Evolutionary conservation across 2,888 invertebrate genomes (phyloP).

Genomic region (Trilocha varians): DNA sequence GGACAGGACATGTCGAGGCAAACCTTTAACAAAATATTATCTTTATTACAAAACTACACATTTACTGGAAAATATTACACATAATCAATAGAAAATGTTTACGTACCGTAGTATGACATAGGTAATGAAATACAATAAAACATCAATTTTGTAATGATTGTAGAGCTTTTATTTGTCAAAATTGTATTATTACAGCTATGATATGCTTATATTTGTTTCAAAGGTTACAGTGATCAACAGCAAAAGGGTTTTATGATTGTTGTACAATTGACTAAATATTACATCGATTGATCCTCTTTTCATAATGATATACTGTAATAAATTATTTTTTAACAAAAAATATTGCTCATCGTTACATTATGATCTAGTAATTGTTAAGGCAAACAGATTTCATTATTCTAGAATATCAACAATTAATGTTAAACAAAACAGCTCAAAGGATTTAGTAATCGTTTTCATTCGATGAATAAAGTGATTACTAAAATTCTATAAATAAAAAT

Average conservation of each 20-base stretch:
- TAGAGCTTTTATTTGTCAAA: slow-evolving; percentile 86
- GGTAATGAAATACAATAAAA: slow-evolving; percentile 30
- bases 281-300: slow-evolving; percentile 52
- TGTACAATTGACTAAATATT: slow-evolving; percentile 66
- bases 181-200: slow-evolving; percentile 92
- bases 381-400: slow-evolving; percentile 70
- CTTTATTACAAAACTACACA: neutral
- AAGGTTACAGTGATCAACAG: slow-evolving; percentile 76
- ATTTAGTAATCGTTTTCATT: slow-evolving; percentile 40
- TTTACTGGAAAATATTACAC: neutral
- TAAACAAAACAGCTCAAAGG: slow-evolving; percentile 68
- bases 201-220: slow-evolving; percentile 90
- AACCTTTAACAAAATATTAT: slow-evolving; percentile 51
- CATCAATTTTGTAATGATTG: slow-evolving; percentile 63
- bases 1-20: slow-evolving; percentile 60
- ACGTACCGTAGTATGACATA: neutral
- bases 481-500: slow-evolving; percentile 65
- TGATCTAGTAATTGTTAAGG: slow-evolving; percentile 68
- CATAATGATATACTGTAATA: slow-evolving; percentile 53
- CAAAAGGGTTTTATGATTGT: slow-evolving; percentile 58
- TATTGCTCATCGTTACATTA: slow-evolving; percentile 64
- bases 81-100: slow-evolving; percentile 1
- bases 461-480: slow-evolving; percentile 42
- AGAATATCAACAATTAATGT: slow-evolving; percentile 71
- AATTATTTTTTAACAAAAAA: slow-evolving; percentile 54